Conservation (phyloP, 2,113 vertebrate genomes). For the Orientallactaga bullata region DNA sequence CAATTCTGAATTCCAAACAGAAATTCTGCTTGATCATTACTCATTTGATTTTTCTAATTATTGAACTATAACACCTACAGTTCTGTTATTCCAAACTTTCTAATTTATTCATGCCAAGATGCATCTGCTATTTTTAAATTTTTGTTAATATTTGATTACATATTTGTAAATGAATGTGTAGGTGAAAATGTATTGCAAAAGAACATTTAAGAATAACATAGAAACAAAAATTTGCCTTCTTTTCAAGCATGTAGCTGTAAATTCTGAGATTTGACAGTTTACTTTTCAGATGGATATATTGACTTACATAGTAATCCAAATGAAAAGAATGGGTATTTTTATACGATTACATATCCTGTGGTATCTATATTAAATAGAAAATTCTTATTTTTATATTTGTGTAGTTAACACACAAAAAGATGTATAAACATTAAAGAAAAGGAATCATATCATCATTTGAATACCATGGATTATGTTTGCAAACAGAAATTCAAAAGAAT, state of each 20-base stretch:
- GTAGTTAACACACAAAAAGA: constrained; percentile 61
- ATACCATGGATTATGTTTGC: constrained; percentile 33
- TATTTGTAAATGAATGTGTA: constrained; percentile 69
- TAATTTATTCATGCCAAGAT: constrained; percentile 63
- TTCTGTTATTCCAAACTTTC: constrained; percentile 51
- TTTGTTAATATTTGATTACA: constrained; percentile 58
- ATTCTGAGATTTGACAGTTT: constrained; percentile 30
- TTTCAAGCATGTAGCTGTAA: constrained; percentile 18
- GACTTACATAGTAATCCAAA: constrained; percentile 24
- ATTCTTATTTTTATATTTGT: constrained; percentile 54
- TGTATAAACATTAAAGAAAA: constrained; percentile 19
- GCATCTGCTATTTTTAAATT: constrained; percentile 40
- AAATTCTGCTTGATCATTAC: constrained; percentile 61
- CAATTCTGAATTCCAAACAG: constrained; percentile 53
- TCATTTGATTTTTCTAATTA: constrained; percentile 73
- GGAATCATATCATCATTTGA: constrained; percentile 38
- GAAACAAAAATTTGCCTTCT: constrained; percentile 35
- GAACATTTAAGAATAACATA: constrained; percentile 54
- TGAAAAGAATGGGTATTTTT: constrained; percentile 37
- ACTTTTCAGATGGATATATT: constrained; percentile 42
- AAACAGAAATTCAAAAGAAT: constrained; percentile 53
- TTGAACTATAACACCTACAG: constrained; percentile 7
- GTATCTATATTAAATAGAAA: constrained; percentile 40
- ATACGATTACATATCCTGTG: constrained; percentile 18
- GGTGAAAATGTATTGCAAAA: constrained; percentile 57